A percentile compares a stretch with the other conserved stretches of the same genome.
These are phyloP conservation scores for Onychomys leucogaster DNA, from an alignment of 2,797 vertebrate species.

Conservation along the genomic window DNA sequence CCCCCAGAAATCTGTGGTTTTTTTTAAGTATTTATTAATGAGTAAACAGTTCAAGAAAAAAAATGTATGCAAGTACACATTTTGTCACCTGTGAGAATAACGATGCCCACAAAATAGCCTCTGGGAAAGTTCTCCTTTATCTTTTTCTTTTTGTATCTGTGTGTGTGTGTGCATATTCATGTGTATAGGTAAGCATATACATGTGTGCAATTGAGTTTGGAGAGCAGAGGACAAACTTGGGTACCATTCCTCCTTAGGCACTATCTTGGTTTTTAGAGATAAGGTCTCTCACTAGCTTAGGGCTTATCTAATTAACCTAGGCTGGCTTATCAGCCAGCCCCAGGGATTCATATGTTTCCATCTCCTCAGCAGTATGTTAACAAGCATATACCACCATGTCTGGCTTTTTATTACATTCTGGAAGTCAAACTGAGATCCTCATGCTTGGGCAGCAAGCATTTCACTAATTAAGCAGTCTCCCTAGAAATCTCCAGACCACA, in stretches of 20 bases:
- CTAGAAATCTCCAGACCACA: neutral
- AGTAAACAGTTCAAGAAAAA: neutral
- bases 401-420: neutral
- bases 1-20: neutral
- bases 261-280: neutral
- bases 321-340: neutral
- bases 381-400: neutral
- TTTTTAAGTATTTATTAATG: neutral
- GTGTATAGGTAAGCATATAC: neutral
- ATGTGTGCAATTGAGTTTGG: neutral
- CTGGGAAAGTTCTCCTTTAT: neutral
- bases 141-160: neutral
- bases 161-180: neutral
- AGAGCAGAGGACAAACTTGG: neutral
- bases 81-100: constrained; percentile 34
- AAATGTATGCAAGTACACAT: neutral
- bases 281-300: neutral
- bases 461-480: neutral
- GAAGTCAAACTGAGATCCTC: neutral
- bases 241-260: neutral
- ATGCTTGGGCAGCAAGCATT: neutral
- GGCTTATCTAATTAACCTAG: neutral
- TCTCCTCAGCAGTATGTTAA: neutral
- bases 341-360: neutral
- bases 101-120: neutral